Conservation (phyloP, 1,140 invertebrate species). For the Drosophila truncata region DNA sequence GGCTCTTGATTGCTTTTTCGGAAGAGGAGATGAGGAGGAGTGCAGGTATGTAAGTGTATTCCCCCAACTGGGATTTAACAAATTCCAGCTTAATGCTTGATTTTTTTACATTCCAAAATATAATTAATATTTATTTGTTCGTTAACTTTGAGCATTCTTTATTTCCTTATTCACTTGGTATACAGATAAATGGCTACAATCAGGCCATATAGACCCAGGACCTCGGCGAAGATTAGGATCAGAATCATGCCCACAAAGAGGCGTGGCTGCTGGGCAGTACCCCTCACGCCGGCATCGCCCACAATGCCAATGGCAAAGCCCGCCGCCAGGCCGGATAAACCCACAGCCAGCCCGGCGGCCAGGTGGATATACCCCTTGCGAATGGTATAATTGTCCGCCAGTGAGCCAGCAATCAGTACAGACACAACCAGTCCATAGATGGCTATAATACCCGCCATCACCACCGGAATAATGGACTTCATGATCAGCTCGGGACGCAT, state of each 20-base stretch:
- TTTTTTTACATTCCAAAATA: neutral
- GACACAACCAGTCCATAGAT: conserved; percentile 98
- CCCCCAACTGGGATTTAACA: neutral
- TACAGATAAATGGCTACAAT: conserved; percentile 97
- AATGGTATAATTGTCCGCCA: conserved; percentile 86
- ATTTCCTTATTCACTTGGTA: conserved; percentile 87
- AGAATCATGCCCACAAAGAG: conserved; percentile 98
- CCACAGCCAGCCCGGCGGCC: conserved; percentile 95
- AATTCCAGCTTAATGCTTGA: conserved; percentile 1
- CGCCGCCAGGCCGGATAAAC: conserved; percentile 95
- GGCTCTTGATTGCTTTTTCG: conserved; percentile 30
- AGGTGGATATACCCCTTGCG: conserved; percentile 94
- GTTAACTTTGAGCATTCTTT: neutral
- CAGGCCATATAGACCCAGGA: conserved; percentile 96
- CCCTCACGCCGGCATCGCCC: conserved; percentile 96
- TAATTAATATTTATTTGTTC: conserved; percentile 3
- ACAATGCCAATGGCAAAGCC: conserved; percentile 97
- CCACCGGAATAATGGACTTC: conserved; percentile 78
- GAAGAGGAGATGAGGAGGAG: too few species aligned
- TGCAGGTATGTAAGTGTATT: neutral
- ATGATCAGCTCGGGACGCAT: conserved; percentile 75
- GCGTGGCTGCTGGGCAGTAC: conserved; percentile 96
- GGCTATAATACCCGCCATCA: conserved; percentile 77
- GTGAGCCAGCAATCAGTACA: conserved; percentile 93
- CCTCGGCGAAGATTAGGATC: conserved; percentile 98